Evolutionary conservation across 53 echinoderm and acorn worm species (phyloP).

Genomic region (Arbacia lixula): DNA sequence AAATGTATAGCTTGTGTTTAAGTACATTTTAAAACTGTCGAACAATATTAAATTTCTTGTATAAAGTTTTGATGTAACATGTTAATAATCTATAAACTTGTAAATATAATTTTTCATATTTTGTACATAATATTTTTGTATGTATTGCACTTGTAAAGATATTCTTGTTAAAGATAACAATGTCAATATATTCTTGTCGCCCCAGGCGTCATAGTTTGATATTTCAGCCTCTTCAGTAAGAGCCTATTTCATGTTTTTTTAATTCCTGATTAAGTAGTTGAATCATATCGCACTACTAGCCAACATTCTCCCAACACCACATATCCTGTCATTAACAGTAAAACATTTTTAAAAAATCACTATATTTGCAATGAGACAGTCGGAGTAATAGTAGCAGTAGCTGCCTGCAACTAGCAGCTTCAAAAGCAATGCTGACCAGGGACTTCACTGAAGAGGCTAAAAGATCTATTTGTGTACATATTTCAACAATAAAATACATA

Average conservation of each 20-base stretch:
- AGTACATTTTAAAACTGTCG: conserved; percentile 3
- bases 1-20: neutral
- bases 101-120: conserved; percentile 35
- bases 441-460: conserved; percentile 28
- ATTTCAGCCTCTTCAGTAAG: conserved; percentile 38
- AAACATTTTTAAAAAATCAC: too few relatives aligned
- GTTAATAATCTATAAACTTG: conserved; percentile 52
- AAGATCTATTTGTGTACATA: conserved; percentile 13
- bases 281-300: too few relatives aligned
- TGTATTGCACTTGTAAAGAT: conserved; percentile 66
- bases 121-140: conserved; percentile 46
- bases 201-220: neutral
- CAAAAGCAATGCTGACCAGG: too few relatives aligned
- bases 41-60: conserved; percentile 40
- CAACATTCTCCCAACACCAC: too few relatives aligned
- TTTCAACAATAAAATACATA: conserved; percentile 40
- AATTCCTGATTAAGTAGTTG: too few relatives aligned
- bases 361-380: too few relatives aligned
- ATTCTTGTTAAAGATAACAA: conserved; percentile 43
- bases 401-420: too few relatives aligned
- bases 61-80: conserved; percentile 42
- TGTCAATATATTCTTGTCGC: conserved; percentile 19
- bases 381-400: too few relatives aligned
- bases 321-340: too few relatives aligned
- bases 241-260: too few relatives aligned